Percentiles rank a stretch among this genome's conserved stretches.
phyloP scores from a whole-genome alignment of 2,797 vertebrate genomes.

The Dipus sagitta region DNA sequence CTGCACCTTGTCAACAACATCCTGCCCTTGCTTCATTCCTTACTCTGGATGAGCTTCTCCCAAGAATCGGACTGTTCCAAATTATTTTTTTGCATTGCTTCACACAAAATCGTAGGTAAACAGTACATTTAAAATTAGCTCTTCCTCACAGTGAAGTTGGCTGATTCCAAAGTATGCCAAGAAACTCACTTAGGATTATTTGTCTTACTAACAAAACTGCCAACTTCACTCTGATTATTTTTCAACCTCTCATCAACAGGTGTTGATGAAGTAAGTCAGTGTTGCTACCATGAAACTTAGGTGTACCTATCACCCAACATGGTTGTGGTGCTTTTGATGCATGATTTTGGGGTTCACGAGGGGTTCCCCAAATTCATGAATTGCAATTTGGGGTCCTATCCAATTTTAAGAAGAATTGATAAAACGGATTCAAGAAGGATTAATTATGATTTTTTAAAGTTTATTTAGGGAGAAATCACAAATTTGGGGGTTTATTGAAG shows the following conservation, averaged over 20 bases:
- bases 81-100: not conserved
- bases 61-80: not conserved
- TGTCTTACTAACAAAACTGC: not conserved
- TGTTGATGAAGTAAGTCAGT: not conserved
- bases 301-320: not conserved
- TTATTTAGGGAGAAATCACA: too few relatives aligned
- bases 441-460: too few relatives aligned
- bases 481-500: too few relatives aligned
- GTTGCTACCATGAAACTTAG: not conserved
- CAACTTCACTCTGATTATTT: not conserved
- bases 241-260: not conserved
- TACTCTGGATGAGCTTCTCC: not conserved
- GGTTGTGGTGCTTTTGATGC: not conserved
- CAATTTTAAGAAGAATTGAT: too few relatives aligned
- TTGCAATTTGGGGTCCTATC: too few relatives aligned
- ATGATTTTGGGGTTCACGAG: too few relatives aligned
- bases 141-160: not conserved
- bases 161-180: not conserved
- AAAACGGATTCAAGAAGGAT: too few relatives aligned
- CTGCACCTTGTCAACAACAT: not conserved
- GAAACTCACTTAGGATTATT: not conserved
- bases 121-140: not conserved
- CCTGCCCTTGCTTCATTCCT: not conserved
- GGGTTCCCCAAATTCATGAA: too few relatives aligned
- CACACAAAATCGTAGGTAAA: not conserved